phyloP scores from a whole-genome alignment of 1,140 invertebrate genomes.

The Pinna nobilis region DNA sequence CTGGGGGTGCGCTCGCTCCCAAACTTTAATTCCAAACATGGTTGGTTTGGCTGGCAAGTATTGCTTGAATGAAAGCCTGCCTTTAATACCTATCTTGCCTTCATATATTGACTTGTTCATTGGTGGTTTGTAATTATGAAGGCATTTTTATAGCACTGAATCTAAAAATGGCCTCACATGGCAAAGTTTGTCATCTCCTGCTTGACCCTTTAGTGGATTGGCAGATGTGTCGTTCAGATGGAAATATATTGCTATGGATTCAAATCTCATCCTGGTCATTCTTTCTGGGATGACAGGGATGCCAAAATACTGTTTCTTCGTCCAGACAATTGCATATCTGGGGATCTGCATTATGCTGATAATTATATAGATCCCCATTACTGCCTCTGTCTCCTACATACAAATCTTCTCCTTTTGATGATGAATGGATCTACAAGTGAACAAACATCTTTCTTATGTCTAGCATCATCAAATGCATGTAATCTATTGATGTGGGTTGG shows the following conservation, averaged over 20 bases:
- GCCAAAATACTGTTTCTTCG: slow-evolving; percentile 6
- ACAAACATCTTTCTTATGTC: too few species aligned
- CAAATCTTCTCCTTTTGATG: too few species aligned
- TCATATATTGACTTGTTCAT: slow-evolving; percentile 31
- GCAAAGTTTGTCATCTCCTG: slow-evolving; percentile 19
- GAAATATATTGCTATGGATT: slow-evolving; percentile 22
- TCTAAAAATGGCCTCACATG: slow-evolving; percentile 12
- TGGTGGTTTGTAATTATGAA: slow-evolving; percentile 9
- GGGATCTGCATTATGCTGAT: not conserved
- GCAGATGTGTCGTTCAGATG: slow-evolving; percentile 15
- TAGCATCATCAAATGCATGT: too few species aligned
- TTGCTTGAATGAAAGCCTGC: slow-evolving; percentile 28
- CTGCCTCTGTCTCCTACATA: slow-evolving; percentile 1
- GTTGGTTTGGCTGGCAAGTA: slow-evolving; percentile 39
- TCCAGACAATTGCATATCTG: slow-evolving; percentile 7
- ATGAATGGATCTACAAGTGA: too few species aligned
- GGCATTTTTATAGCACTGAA: slow-evolving; percentile 8
- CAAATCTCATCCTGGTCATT: slow-evolving; percentile 24
- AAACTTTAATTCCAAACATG: slow-evolving; percentile 37
- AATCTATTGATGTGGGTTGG: too few species aligned
- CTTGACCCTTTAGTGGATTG: slow-evolving; percentile 5
- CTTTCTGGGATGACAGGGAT: slow-evolving; percentile 11
- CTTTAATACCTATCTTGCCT: slow-evolving; percentile 33
- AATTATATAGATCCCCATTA: slow-evolving; percentile 12
- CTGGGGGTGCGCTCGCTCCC: slow-evolving; percentile 19